Conservation (phyloP, 1,140 invertebrate species). For the Camponotus vicinus region DNA sequence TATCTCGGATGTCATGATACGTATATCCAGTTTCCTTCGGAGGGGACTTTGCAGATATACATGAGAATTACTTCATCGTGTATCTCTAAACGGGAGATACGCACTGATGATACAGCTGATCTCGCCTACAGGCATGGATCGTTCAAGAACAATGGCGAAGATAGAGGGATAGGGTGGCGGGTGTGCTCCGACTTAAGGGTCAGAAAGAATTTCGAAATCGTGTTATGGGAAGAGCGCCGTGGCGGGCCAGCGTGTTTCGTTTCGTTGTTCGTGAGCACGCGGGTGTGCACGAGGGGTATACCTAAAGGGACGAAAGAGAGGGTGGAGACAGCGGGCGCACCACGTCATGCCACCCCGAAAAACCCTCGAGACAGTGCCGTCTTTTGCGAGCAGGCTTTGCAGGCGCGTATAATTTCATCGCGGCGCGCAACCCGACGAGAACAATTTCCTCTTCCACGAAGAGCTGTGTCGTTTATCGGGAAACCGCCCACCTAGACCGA, state of each 20-base stretch:
- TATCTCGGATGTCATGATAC: background rate
- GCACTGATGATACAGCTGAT: conserved; percentile 57
- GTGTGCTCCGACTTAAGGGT: conserved; percentile 28
- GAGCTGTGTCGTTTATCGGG: conserved; percentile 39
- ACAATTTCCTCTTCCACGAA: conserved; percentile 51
- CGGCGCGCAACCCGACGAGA: conserved; percentile 13
- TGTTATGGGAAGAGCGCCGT: conserved; percentile 33
- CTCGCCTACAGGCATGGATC: conserved; percentile 21
- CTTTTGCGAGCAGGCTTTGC: conserved; percentile 38
- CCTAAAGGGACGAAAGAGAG: conserved; percentile 54
- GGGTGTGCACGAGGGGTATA: conserved; percentile 39
- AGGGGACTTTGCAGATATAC: conserved; percentile 29
- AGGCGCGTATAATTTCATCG: conserved; percentile 50
- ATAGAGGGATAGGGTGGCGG: no score
- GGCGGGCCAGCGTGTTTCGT: background rate
- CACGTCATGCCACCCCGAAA: conserved; percentile 62
- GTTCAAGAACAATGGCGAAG: conserved; percentile 41
- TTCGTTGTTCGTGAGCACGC: conserved; percentile 4
- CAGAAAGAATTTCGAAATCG: conserved; percentile 43
- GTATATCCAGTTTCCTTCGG: conserved; percentile 20
- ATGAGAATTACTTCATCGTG: background rate
- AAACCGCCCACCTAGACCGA: conserved; percentile 28
- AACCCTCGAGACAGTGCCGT: conserved; percentile 56
- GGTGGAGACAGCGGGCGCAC: conserved; percentile 26
- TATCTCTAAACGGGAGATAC: conserved; percentile 49